Evolutionary conservation across 2,113 vertebrate species (phyloP).

Genomic region (Centropus bengalensis): DNA sequence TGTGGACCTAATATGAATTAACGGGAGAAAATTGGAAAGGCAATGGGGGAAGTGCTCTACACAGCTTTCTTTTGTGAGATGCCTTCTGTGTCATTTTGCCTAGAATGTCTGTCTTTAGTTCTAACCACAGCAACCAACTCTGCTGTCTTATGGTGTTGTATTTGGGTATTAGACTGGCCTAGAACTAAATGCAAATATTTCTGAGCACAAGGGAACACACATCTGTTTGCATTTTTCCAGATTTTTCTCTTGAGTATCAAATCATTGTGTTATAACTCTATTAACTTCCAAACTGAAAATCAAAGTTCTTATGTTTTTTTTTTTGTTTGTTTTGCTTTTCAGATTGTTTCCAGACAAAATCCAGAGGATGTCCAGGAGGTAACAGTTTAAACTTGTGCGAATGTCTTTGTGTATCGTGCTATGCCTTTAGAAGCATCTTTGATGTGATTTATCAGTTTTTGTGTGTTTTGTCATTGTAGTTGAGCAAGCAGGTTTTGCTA

Average conservation of each 20-base stretch:
- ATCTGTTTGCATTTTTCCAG: not conserved
- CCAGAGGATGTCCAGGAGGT: slow-evolving; percentile 99
- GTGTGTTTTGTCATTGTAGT: not conserved
- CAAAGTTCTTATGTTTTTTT: not conserved
- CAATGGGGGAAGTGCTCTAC: not conserved
- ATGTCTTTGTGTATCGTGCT: not conserved
- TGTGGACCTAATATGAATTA: not conserved
- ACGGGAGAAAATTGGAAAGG: not conserved
- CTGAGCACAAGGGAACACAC: not conserved
- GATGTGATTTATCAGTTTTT: not conserved
- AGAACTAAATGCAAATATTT: not conserved
- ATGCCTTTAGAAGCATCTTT: slow-evolving; percentile 31
- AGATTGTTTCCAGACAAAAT: slow-evolving; percentile 96
- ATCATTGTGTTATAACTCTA: not conserved
- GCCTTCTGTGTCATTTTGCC: not conserved
- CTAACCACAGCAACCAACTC: not conserved
- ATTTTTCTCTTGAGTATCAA: not conserved
- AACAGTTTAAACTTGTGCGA: slow-evolving; percentile 69
- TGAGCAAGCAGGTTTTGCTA: not conserved
- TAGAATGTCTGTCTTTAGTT: not conserved
- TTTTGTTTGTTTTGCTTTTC: slow-evolving; percentile 65
- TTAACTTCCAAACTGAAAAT: not conserved
- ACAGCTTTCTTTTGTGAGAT: not conserved
- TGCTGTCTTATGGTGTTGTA: not conserved
- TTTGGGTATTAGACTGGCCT: not conserved